Percentiles rank a stretch among this genome's conserved stretches.
Evolutionary conservation across 2,888 invertebrate species (phyloP).

Genomic region (Schizotus pectinicornis): DNA sequence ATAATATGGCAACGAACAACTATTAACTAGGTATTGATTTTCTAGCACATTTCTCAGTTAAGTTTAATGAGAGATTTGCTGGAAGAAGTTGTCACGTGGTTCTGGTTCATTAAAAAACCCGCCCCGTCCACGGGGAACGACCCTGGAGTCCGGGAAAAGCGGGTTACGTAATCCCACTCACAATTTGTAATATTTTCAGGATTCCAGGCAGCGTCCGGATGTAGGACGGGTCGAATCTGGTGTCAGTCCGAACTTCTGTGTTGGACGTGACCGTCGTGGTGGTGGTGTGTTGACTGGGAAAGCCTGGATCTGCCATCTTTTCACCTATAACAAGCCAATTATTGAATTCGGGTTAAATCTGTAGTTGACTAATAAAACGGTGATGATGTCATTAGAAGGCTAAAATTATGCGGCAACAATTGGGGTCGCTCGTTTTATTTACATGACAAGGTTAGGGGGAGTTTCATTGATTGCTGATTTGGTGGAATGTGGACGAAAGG

Average conservation of each 20-base stretch:
- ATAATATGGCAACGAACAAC: too few species aligned
- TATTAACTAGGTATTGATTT: too few species aligned
- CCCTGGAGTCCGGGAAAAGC: not conserved
- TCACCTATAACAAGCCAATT: not conserved
- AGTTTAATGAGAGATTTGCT: too few species aligned
- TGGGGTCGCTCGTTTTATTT: slow-evolving; percentile 9
- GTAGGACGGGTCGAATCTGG: slow-evolving; percentile 77
- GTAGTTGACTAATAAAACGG: slow-evolving; percentile 6
- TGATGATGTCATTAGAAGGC: slow-evolving; percentile 17
- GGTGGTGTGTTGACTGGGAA: slow-evolving; percentile 78
- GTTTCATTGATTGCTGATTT: too few species aligned
- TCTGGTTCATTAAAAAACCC: too few species aligned
- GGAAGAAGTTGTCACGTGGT: too few species aligned
- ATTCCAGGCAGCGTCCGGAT: slow-evolving; percentile 75
- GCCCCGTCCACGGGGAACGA: too few species aligned
- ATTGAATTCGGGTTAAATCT: slow-evolving; percentile 5
- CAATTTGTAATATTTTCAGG: slow-evolving; percentile 77
- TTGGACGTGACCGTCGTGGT: slow-evolving; percentile 72
- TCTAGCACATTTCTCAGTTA: too few species aligned
- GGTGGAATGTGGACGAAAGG: too few species aligned
- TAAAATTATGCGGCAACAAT: slow-evolving; percentile 9
- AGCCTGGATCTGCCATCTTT: slow-evolving; percentile 65
- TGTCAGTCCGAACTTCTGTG: slow-evolving; percentile 74
- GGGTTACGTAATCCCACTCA: slow-evolving; percentile 59
- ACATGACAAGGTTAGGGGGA: not conserved